phyloP scores from a whole-genome alignment of 2,113 vertebrate genomes.

The Syrrhaptes paradoxus region DNA sequence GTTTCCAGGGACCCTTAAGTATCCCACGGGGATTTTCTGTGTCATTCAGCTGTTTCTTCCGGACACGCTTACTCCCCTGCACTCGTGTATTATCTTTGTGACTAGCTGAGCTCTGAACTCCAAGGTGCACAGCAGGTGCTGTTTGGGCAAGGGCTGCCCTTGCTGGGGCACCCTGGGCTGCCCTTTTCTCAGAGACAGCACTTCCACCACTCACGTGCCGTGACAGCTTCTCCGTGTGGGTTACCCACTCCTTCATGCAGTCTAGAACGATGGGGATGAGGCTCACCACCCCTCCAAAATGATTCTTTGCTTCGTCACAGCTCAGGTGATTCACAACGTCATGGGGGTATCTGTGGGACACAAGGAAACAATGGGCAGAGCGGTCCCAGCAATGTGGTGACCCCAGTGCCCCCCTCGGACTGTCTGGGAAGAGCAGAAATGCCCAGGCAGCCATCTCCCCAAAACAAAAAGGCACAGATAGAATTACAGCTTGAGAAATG shows the following conservation, averaged over 20 bases:
- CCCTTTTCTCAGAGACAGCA: background rate
- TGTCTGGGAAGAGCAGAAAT: background rate
- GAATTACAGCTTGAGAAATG: background rate
- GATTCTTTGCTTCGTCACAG: slow-evolving; percentile 78
- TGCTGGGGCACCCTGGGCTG: background rate
- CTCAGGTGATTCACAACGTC: slow-evolving; percentile 82
- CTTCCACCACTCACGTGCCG: slow-evolving; percentile 49
- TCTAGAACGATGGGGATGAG: slow-evolving; percentile 79
- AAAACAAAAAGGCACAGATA: background rate
- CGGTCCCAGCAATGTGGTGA: background rate
- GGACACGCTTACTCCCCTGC: background rate
- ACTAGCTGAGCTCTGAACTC: background rate
- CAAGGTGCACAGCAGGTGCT: background rate
- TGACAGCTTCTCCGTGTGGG: slow-evolving; percentile 65
- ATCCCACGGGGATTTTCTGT: background rate
- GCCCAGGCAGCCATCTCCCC: background rate
- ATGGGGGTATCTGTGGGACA: slow-evolving; percentile 76
- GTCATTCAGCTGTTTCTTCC: background rate
- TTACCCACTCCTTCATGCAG: slow-evolving; percentile 67
- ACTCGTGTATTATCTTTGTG: background rate
- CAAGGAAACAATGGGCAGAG: background rate
- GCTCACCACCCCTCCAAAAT: slow-evolving; percentile 82
- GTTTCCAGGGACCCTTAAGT: slow-evolving; percentile 69
- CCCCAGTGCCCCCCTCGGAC: background rate
- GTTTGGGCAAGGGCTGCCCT: background rate